Conservation (phyloP, 2,113 vertebrate species). For the Ptilonorhynchus violaceus region DNA sequence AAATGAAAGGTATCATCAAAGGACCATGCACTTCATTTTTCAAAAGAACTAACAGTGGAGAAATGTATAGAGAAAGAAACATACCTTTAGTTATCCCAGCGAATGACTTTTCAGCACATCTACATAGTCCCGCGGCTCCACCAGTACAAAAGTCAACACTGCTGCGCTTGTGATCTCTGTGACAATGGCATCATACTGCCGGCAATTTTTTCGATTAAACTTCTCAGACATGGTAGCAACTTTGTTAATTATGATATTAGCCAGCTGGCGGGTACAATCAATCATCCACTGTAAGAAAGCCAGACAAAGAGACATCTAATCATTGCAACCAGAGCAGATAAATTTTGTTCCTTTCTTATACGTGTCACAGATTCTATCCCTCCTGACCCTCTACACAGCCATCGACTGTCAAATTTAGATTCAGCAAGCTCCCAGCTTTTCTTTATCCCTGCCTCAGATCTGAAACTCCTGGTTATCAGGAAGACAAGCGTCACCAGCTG, state of each 20-base stretch:
- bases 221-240: constrained; percentile 76
- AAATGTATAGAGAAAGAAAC: constrained; percentile 41
- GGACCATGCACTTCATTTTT: not conserved
- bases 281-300: constrained; percentile 79
- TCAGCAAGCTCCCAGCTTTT: constrained; percentile 74
- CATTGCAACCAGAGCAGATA: constrained; percentile 76
- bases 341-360: constrained; percentile 78
- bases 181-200: constrained; percentile 70
- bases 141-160: constrained; percentile 60
- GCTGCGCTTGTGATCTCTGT: constrained; percentile 68
- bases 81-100: constrained; percentile 71
- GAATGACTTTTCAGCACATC: constrained; percentile 43
- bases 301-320: constrained; percentile 82
- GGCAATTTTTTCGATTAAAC: constrained; percentile 78
- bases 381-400: constrained; percentile 80
- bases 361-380: constrained; percentile 77
- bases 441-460: constrained; percentile 82
- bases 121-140: constrained; percentile 59
- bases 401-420: constrained; percentile 81
- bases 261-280: constrained; percentile 76
- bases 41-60: not conserved
- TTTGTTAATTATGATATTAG: constrained; percentile 84
- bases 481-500: constrained; percentile 81
- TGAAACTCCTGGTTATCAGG: constrained; percentile 82
- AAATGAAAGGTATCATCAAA: constrained; percentile 39